phyloP scores from a whole-genome alignment of 2,113 vertebrate genomes.

The Odontesthes bonariensis region DNA sequence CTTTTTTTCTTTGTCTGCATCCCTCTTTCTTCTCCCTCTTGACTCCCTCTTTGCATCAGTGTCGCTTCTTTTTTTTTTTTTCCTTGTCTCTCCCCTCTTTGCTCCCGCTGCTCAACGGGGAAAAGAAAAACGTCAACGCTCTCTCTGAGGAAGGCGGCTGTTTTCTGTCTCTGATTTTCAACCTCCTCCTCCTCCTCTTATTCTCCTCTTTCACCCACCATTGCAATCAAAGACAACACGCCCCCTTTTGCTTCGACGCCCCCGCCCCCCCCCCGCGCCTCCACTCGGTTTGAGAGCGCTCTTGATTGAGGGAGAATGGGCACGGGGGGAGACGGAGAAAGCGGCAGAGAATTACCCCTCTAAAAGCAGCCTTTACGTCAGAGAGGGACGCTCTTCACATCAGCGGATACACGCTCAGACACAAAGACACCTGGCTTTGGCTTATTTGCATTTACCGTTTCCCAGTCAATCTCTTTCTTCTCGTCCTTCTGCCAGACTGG shows the following conservation, averaged over 20 bases:
- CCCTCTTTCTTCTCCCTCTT: not conserved
- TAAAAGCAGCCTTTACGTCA: conserved; percentile 63
- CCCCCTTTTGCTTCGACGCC: conserved; percentile 35
- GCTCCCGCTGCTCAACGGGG: not conserved
- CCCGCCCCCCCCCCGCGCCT: conserved; percentile 54
- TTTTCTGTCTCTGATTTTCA: conserved; percentile 14
- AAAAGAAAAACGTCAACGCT: not conserved
- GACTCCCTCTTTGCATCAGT: not conserved
- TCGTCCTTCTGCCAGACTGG: conserved; percentile 43
- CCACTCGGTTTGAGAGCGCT: conserved; percentile 45
- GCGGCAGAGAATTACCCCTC: conserved; percentile 56
- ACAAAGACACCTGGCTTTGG: conserved; percentile 74
- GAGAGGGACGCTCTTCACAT: conserved; percentile 60
- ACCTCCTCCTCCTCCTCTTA: conserved; percentile 37
- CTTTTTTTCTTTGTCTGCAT: not conserved
- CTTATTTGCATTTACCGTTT: conserved; percentile 44
- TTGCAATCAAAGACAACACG: conserved; percentile 53
- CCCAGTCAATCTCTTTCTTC: conserved; percentile 26
- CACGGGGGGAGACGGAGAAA: conserved; percentile 27
- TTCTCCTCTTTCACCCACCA: conserved; percentile 54
- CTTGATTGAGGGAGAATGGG: conserved; percentile 31
- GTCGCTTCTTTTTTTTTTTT: not conserved
- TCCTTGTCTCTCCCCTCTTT: not conserved
- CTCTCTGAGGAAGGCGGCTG: conserved; percentile 15
- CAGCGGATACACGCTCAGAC: conserved; percentile 62